Percentiles rank a stretch among this genome's conserved stretches.
Evolutionary conservation across 2,888 invertebrate species (phyloP).

Genomic region (Pammene fasciana): DNA sequence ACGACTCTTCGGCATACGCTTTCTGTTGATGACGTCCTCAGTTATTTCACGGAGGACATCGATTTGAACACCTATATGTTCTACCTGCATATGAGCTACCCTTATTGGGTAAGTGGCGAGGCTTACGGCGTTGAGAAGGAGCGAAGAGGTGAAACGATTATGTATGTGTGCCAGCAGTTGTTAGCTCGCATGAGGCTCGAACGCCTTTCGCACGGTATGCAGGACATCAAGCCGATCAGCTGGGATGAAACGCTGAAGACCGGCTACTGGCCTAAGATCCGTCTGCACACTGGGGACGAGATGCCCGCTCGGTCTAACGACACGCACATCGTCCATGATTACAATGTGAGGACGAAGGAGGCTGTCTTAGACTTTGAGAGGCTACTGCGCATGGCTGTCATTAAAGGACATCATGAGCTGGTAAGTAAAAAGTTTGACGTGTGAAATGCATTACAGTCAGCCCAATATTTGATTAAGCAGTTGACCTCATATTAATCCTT

Average conservation of each 20-base stretch:
- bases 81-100: constrained; percentile 86
- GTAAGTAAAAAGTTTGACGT: constrained; percentile 52
- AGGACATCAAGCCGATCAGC: constrained; percentile 73
- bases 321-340: constrained; percentile 56
- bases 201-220: constrained; percentile 77
- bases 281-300: constrained; percentile 81
- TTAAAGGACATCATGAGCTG: constrained; percentile 65
- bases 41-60: constrained; percentile 90
- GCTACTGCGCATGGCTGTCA: constrained; percentile 78
- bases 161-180: constrained; percentile 85
- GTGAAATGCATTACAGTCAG: no score
- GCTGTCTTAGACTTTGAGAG: constrained; percentile 74
- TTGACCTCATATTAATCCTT: no score
- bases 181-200: constrained; percentile 83
- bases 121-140: constrained; percentile 74
- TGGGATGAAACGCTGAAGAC: constrained; percentile 70
- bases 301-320: constrained; percentile 82
- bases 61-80: constrained; percentile 89
- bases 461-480: no score
- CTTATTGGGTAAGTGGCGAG: constrained; percentile 86
- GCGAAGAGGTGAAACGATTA: constrained; percentile 82
- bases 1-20: constrained; percentile 83
- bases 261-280: constrained; percentile 85
- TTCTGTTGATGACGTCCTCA: constrained; percentile 84
- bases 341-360: constrained; percentile 61